Percentiles rank a stretch among this genome's conserved stretches.
These are phyloP conservation scores for Elegia similella DNA, from an alignment of 2,888 invertebrate species.

Conservation along the genomic window DNA sequence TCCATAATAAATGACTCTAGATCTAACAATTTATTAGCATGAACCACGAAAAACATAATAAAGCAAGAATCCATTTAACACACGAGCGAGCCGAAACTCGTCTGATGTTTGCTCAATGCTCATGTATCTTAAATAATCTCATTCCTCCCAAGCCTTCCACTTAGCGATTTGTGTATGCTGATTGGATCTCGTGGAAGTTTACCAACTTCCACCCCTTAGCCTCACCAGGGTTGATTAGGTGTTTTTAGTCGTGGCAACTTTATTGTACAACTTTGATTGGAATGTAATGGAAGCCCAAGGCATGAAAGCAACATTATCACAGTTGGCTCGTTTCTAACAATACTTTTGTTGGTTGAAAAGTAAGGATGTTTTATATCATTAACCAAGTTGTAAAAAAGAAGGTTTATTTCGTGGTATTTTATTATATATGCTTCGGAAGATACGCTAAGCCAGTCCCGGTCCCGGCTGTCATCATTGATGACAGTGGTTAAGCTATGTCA, in stretches of 20 bases:
- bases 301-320: constrained; percentile 47
- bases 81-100: constrained; percentile 22
- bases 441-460: too few species aligned
- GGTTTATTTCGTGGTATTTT: neutral
- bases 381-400: constrained; percentile 6
- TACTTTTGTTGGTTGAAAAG: constrained; percentile 41
- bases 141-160: constrained; percentile 43
- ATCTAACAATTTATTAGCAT: neutral
- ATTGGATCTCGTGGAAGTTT: constrained; percentile 51
- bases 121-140: constrained; percentile 34
- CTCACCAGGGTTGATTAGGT: constrained; percentile 52
- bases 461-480: too few species aligned
- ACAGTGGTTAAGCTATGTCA: too few species aligned
- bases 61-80: constrained; percentile 19
- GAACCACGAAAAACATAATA: constrained; percentile 11
- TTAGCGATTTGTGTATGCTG: constrained; percentile 59
- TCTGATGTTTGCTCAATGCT: constrained; percentile 29
- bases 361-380: constrained; percentile 13
- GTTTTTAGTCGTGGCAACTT: constrained; percentile 51
- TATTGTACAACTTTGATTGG: constrained; percentile 66
- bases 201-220: constrained; percentile 26
- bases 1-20: neutral
- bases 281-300: constrained; percentile 52
- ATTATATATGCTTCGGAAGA: too few species aligned
- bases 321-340: constrained; percentile 38